phyloP scores from a whole-genome alignment of 2,797 vertebrate genomes.

The Poeciliopsis gracilis region DNA sequence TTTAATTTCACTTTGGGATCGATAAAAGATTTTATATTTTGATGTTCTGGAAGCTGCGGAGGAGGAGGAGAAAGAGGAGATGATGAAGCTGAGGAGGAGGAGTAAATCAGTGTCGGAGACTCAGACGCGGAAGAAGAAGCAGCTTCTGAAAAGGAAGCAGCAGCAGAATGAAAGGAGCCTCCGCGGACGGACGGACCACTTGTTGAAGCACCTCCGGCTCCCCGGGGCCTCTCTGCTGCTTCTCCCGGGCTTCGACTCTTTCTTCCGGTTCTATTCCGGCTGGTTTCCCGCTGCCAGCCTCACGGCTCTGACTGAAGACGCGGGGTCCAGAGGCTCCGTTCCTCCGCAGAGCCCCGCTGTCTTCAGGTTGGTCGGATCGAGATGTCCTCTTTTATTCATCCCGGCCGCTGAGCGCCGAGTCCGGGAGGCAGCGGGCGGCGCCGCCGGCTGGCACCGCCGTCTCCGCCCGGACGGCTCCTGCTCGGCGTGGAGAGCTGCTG shows the following conservation, averaged over 20 bases:
- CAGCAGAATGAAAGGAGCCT: conserved; percentile 13
- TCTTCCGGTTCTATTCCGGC: conserved; percentile 3
- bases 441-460: conserved; percentile 60
- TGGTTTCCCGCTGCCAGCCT: conserved; percentile 3
- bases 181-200: conserved; percentile 30
- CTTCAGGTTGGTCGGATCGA: conserved; percentile 19
- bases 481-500: not conserved
- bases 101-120: conserved; percentile 59
- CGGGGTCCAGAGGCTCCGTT: not conserved
- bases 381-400: conserved; percentile 31
- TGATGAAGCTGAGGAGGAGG: conserved; percentile 33
- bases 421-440: conserved; percentile 20
- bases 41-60: not conserved
- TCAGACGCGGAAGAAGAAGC: conserved; percentile 58
- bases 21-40: too few species aligned
- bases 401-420: conserved; percentile 9
- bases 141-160: conserved; percentile 33
- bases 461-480: conserved; percentile 37
- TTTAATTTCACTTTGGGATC: too few species aligned
- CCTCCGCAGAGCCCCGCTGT: conserved; percentile 9
- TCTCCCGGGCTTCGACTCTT: not conserved
- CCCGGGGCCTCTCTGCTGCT: not conserved
- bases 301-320: conserved; percentile 12
- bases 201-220: conserved; percentile 40
- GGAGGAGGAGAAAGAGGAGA: conserved; percentile 28